phyloP scores from a whole-genome alignment of 2,113 vertebrate genomes.

The Struthidea cinerea region DNA sequence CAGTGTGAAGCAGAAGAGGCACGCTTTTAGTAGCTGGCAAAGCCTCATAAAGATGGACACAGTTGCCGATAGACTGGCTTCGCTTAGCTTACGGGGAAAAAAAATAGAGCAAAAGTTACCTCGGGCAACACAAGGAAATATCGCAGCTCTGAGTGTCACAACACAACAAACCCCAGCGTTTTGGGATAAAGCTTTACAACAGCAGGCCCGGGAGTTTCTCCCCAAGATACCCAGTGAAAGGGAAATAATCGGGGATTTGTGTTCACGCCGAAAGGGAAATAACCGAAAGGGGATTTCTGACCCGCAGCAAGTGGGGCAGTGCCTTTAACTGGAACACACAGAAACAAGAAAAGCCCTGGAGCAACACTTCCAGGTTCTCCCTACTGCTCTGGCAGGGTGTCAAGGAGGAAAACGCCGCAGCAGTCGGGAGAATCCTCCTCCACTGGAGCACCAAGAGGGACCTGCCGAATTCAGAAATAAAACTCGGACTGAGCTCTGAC shows the following conservation, averaged over 20 bases:
- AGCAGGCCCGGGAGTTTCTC: not conserved
- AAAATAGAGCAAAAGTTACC: slow-evolving; percentile 72
- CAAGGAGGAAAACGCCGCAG: not conserved
- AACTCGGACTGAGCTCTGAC: not conserved
- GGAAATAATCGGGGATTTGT: too few relatives aligned
- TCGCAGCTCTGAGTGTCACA: not conserved
- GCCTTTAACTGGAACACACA: not conserved
- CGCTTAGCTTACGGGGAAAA: slow-evolving; percentile 91
- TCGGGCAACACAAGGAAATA: slow-evolving; percentile 41
- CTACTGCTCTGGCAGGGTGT: not conserved
- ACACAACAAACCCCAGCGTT: not conserved
- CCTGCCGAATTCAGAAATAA: not conserved
- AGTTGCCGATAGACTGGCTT: slow-evolving; percentile 99
- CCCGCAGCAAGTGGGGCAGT: not conserved
- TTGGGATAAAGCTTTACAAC: not conserved
- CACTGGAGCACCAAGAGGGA: not conserved
- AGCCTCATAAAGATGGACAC: slow-evolving; percentile 95
- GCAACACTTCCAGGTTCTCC: not conserved
- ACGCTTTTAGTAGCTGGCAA: slow-evolving; percentile 97
- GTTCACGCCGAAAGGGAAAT: not conserved
- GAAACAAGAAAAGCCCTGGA: not conserved
- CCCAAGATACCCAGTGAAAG: too few relatives aligned
- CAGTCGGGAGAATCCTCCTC: not conserved
- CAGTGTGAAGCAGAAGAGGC: slow-evolving; percentile 96
- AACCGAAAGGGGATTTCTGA: not conserved